Base-by-base conservation (phyloP, 2,888 invertebrate genomes). In the Sialis lutaria region DNA sequence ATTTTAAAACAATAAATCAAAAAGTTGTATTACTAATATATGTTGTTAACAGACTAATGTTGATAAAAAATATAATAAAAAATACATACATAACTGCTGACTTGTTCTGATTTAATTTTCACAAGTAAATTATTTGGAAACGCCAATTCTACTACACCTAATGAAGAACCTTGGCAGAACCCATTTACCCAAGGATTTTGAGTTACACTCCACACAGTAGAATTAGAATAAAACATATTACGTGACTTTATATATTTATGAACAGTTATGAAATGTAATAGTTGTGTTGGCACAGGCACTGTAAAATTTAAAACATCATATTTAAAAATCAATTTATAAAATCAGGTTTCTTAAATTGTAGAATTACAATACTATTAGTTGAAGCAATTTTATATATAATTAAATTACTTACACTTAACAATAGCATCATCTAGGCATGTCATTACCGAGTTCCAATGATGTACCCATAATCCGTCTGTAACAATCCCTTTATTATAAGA, bases 141-240 rank as follows among this genome's bases (percentile, higher is more conserved):
- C 9, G 67, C 59, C 0, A 67, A 60, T 9, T 64, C 51, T 39
- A 74, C 57, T 56, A 74, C 72, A 5, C 76, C 76, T 39, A 65
- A 64, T 41, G 64, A 56, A 50, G 68, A 70, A 2, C 68, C 68
- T 48, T 71, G 70, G 4, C 69, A 63, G 35, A 72, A 55, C 9
- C 66, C 61, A 55, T 74, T 74, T 8, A 66, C 58, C 64, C 70
- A 70, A 53, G 73, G 73, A 48, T 67, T 72, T 34, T 59, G 56
- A 5, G 65, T 59, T 12, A 73, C 49, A 8, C 61, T 52, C 56
- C 63, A 56, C 9, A 63, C 53, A 3, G 57, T 51, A n/a, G 70
- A 64, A 51, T 63, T 63, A 6, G 68, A 62, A 50, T 67, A 52
- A 31, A 64, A 46, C n/a, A 22, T 22, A 22, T 22, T 22, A 22